A percentile compares a stretch with the other conserved stretches of the same genome.
These are phyloP conservation scores for Fundulus diaphanus DNA, from an alignment of 2,797 vertebrate genomes.

Conservation along the genomic window DNA sequence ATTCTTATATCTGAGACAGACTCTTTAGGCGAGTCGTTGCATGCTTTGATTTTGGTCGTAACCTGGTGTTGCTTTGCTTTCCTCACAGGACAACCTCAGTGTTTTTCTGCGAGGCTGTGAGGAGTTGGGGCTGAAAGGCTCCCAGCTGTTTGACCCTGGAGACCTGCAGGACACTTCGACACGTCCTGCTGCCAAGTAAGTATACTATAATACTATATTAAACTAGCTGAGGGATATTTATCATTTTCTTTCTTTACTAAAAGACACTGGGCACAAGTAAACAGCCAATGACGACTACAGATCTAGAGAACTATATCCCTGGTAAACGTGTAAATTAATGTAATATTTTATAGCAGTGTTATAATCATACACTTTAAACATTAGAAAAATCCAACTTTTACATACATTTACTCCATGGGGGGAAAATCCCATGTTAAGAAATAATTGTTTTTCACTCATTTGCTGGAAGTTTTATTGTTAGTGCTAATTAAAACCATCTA, in stretches of 20 bases:
- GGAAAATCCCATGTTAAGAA: background rate
- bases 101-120: conserved; percentile 95
- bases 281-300: background rate
- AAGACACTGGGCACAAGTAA: background rate
- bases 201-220: background rate
- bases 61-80: conserved; percentile 51
- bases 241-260: background rate
- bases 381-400: too few species aligned
- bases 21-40: background rate
- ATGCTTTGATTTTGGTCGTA: background rate
- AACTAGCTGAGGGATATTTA: background rate
- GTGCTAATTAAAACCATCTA: background rate
- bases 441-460: background rate
- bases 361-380: background rate
- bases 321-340: background rate
- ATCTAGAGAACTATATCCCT: background rate
- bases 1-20: background rate
- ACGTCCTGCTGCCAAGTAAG: conserved; percentile 89
- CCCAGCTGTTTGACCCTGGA: conserved; percentile 96
- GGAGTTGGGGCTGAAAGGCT: conserved; percentile 95
- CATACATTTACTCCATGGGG: too few species aligned
- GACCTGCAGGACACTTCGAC: conserved; percentile 92
- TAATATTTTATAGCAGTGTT: background rate
- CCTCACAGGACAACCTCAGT: conserved; percentile 91
- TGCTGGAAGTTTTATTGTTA: background rate